Base-by-base conservation (phyloP, 2,797 vertebrate genomes). In the Tenualosa ilisha region DNA sequence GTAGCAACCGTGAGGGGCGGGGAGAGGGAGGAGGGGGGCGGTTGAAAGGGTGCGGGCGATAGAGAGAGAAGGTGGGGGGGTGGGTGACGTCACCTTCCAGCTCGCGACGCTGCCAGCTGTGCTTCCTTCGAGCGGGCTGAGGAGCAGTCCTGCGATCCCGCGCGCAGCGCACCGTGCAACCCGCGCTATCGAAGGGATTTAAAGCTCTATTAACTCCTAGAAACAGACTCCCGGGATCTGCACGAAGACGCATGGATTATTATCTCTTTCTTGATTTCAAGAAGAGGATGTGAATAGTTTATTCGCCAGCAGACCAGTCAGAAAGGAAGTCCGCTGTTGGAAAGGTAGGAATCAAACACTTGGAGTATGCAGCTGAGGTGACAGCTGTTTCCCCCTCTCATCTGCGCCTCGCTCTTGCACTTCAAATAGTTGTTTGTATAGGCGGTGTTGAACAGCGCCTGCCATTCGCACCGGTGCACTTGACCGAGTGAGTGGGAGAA, bases 41-140 rank as follows among this genome's bases (percentile, higher is more conserved):
- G 51, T 0, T 46, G 61, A 84, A 54, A 83, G 82, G 46, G 82
- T 63, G 63, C 63, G 54, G 37, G 63, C 13, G 7, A 22, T 81
- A 83, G 50, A 81, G 84, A 43, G 75, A 75, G 81, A 50, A 84
- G 75, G 86, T 81, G 88, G 84, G 88, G 81, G 88, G 84, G 85
- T 85, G 84, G 91, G 96, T 96, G 96, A 96, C 96, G 95, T 96
- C 95, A 96, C 94, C 92, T 89, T 90, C 91, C 93, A 92, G 92
- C 91, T 85, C 88, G 93, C 92, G 89, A 92, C 91, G 91, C 93
- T 92, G 92, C 93, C 93, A 91, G 92, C 94, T 94, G 91, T 89
- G 93, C 89, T 91, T 93, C 91, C 92, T 95, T 93, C 92, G 91
- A 93, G 93, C 92, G 93, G 94, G 91, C 92, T 94, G 91, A 94